phyloP scores from a whole-genome alignment of 2,113 vertebrate genomes.

The Pygoscelis antarcticus region DNA sequence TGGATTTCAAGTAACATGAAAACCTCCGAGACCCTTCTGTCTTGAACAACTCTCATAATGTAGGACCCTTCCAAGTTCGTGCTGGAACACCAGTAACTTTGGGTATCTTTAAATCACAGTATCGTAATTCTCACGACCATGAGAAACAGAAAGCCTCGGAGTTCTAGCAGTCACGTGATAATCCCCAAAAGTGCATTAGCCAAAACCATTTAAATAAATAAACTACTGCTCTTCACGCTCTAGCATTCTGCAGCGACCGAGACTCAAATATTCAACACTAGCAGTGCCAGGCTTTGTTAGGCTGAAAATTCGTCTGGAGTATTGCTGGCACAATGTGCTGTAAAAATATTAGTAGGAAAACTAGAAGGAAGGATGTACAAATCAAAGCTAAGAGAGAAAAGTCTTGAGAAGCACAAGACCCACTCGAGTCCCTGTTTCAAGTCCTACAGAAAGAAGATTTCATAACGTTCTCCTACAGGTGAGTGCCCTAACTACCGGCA shows the following conservation, averaged over 20 bases:
- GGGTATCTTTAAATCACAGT: background rate
- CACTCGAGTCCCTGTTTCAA: background rate
- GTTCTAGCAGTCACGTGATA: constrained; percentile 24
- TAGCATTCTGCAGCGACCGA: background rate
- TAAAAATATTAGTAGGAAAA: background rate
- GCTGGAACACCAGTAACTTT: background rate
- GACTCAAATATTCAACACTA: background rate
- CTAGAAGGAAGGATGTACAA: background rate
- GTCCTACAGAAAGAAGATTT: background rate
- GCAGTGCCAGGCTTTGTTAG: background rate
- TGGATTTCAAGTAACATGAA: background rate
- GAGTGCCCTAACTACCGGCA: background rate
- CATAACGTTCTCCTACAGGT: background rate
- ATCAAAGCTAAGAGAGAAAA: background rate
- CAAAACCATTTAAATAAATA: constrained; percentile 48
- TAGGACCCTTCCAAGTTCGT: background rate
- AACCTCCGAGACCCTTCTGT: background rate
- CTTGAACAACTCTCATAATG: background rate
- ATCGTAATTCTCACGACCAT: background rate
- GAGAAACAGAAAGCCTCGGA: constrained; percentile 2
- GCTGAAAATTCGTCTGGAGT: background rate
- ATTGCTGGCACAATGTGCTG: background rate
- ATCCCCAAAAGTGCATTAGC: background rate
- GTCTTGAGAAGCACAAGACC: background rate
- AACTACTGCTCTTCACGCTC: background rate